phyloP scores from a whole-genome alignment of 92 coral and sea anemone species.

The Chrysogorgia sp. region DNA sequence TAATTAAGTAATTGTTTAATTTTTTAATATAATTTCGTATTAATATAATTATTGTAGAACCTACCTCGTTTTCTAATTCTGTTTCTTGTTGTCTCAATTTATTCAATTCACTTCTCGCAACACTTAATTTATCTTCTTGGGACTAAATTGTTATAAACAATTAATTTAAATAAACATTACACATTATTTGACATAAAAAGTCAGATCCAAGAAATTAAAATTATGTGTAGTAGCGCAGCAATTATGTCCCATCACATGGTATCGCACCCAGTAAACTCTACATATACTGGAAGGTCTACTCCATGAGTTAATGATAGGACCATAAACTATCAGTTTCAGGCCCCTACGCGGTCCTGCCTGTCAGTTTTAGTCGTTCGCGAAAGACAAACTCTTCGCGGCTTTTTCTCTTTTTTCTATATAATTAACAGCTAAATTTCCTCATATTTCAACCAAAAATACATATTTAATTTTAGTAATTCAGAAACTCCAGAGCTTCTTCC shows the following conservation, averaged over 20 bases:
- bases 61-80: conserved; percentile 83
- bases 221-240: conserved; percentile 44
- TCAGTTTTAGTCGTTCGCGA: too few relatives aligned
- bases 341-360: too few relatives aligned
- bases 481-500: too few relatives aligned
- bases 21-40: neutral
- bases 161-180: neutral
- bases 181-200: neutral
- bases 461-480: too few relatives aligned
- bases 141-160: conserved; percentile 45
- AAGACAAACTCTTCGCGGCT: too few relatives aligned
- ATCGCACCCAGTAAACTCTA: conserved; percentile 32
- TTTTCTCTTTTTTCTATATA: too few relatives aligned
- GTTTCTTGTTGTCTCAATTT: conserved; percentile 87
- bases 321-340: too few relatives aligned
- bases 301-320: too few relatives aligned
- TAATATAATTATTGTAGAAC: neutral
- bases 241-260: conserved; percentile 33
- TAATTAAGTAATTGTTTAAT: too few relatives aligned
- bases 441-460: too few relatives aligned
- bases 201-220: conserved; percentile 19
- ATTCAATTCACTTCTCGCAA: conserved; percentile 87
- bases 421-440: too few relatives aligned
- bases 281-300: too few relatives aligned
- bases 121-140: conserved; percentile 95